A percentile compares a stretch with the other conserved stretches of the same genome.
phyloP scores from a whole-genome alignment of 2,113 vertebrate species.

The Zosterops japonicus region DNA sequence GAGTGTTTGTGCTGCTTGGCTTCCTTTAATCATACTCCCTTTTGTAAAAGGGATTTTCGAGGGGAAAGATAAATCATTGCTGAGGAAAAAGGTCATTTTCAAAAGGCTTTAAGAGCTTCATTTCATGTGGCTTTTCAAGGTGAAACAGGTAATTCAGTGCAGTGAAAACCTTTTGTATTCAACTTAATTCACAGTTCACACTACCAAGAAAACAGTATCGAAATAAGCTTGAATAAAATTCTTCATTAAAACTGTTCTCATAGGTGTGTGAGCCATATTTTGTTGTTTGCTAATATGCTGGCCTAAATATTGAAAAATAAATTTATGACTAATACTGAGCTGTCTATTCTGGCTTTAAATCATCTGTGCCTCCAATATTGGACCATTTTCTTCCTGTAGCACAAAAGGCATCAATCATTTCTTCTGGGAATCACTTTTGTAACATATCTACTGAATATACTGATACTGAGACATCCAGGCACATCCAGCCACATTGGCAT shows the following conservation, averaged over 20 bases:
- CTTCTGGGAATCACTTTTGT: slow-evolving; percentile 1
- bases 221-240: slow-evolving; percentile 71
- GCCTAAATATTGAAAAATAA: slow-evolving; percentile 47
- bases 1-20: slow-evolving; percentile 83
- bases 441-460: background rate
- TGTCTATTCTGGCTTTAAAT: slow-evolving; percentile 46
- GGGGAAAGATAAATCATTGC: slow-evolving; percentile 89
- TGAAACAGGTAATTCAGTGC: slow-evolving; percentile 81
- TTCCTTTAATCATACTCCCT: slow-evolving; percentile 85
- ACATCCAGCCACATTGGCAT: background rate
- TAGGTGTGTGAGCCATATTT: slow-evolving; percentile 16
- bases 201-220: slow-evolving; percentile 59
- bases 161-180: slow-evolving; percentile 77
- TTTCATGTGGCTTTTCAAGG: slow-evolving; percentile 81
- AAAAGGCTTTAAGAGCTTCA: slow-evolving; percentile 85
- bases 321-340: slow-evolving; percentile 39
- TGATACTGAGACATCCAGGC: background rate
- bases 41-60: slow-evolving; percentile 83
- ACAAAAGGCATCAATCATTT: slow-evolving; percentile 26
- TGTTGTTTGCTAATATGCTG: slow-evolving; percentile 38
- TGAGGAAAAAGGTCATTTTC: slow-evolving; percentile 84
- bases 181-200: slow-evolving; percentile 76
- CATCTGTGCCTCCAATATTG: slow-evolving; percentile 14
- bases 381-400: background rate
- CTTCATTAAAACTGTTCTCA: slow-evolving; percentile 51